A percentile compares a stretch with the other conserved stretches of the same genome.
Conservation (phyloP, 2,797 vertebrate genomes). For the Acrossocheilus fasciatus region DNA sequence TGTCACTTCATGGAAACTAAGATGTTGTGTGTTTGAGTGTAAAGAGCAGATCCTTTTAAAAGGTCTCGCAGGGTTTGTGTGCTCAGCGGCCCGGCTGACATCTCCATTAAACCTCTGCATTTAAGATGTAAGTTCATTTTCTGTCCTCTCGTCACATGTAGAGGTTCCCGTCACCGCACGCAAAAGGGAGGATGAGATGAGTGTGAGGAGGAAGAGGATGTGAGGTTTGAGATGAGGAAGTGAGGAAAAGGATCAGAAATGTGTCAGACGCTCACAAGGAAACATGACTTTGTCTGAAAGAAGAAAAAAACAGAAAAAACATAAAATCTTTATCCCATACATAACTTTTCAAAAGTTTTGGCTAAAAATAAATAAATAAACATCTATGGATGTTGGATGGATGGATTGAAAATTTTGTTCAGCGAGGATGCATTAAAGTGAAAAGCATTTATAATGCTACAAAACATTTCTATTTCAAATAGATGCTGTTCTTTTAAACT, state of each 20-base stretch:
- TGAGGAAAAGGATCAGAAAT: too few species aligned
- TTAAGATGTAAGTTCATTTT: constrained; percentile 17
- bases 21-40: constrained; percentile 49
- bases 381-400: too few species aligned
- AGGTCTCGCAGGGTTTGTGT: constrained; percentile 44
- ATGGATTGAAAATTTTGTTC: neutral
- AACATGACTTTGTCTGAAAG: neutral
- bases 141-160: neutral
- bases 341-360: too few species aligned
- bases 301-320: neutral
- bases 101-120: constrained; percentile 45
- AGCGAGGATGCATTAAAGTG: too few species aligned
- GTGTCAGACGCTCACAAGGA: neutral
- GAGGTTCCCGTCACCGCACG: neutral
- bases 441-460: neutral
- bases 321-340: too few species aligned
- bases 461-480: too few species aligned
- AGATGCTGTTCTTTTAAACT: too few species aligned
- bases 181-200: neutral
- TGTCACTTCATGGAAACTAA: constrained; percentile 60
- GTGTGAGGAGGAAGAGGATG: neutral
- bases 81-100: constrained; percentile 30
- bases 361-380: too few species aligned
- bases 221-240: neutral
- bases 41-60: constrained; percentile 41